These are phyloP conservation scores for Acholoe squamosa DNA, from an alignment of 2,888 invertebrate genomes.

Conservation along the genomic window DNA sequence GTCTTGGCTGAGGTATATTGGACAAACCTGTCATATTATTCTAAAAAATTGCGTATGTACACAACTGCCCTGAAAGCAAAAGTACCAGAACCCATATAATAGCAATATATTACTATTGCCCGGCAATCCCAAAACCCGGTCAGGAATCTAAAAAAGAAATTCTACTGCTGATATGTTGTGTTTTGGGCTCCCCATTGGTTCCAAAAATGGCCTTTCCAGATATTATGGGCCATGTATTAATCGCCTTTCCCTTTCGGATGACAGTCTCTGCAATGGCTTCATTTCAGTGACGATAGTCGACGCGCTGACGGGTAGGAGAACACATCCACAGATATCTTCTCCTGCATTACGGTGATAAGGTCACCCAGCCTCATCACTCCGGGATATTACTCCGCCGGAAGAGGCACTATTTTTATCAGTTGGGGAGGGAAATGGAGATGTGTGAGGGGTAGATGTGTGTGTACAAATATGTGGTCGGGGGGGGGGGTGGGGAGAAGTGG, in stretches of 20 bases:
- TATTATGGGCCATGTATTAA: not conserved
- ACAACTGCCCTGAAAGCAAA: too few species aligned
- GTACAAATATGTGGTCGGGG: too few species aligned
- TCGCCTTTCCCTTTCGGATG: not conserved
- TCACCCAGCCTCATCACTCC: slow-evolving; percentile 45
- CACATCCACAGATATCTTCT: not conserved
- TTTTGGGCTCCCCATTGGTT: too few species aligned
- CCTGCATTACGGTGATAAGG: slow-evolving; percentile 40
- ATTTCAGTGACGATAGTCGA: not conserved
- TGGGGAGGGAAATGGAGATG: not conserved
- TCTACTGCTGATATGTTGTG: too few species aligned
- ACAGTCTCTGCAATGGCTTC: not conserved
- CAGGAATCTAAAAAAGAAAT: too few species aligned
- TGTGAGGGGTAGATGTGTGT: not conserved
- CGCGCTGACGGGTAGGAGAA: not conserved
- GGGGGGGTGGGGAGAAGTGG: not conserved
- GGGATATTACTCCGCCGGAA: slow-evolving; percentile 46
- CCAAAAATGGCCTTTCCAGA: not conserved
- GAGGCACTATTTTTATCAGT: slow-evolving; percentile 6
- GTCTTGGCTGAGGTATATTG: too few species aligned
- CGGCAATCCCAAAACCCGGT: too few species aligned
- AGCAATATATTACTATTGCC: too few species aligned
- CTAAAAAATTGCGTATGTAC: too few species aligned
- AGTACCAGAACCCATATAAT: too few species aligned
- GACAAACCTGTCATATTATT: too few species aligned